Conservation (phyloP, 1,140 invertebrate species). For the Sycobia sp. region DNA sequence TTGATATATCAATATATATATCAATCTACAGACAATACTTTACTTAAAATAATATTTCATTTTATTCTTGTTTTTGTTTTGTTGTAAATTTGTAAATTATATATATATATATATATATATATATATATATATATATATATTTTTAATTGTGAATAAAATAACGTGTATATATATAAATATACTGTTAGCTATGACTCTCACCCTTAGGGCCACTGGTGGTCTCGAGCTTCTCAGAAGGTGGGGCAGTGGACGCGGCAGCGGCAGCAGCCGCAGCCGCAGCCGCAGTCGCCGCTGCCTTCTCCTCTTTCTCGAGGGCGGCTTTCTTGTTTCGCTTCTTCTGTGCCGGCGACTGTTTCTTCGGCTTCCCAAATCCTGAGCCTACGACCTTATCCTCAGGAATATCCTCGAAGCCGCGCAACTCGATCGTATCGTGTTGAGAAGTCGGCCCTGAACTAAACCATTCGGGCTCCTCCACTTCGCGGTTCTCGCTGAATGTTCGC, state of each 20-base stretch:
- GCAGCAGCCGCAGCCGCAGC: slow-evolving; percentile 23
- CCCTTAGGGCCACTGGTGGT: slow-evolving; percentile 50
- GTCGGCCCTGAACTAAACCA: slow-evolving; percentile 87
- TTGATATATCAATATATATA: neutral
- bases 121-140: too few species aligned
- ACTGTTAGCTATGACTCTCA: too few species aligned
- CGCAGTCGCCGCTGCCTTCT: slow-evolving; percentile 22
- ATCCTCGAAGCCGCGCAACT: slow-evolving; percentile 89
- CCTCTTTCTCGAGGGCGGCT: slow-evolving; percentile 46
- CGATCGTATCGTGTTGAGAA: slow-evolving; percentile 91
- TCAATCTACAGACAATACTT: neutral
- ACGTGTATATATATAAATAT: too few species aligned
- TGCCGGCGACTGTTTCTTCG: slow-evolving; percentile 58
- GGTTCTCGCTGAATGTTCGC: slow-evolving; percentile 59
- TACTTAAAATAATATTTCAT: too few species aligned
- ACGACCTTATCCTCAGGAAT: slow-evolving; percentile 58
- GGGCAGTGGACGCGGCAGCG: slow-evolving; percentile 8
- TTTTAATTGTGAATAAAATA: too few species aligned
- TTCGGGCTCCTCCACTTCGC: slow-evolving; percentile 68
- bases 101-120: too few species aligned
- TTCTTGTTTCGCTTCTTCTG: slow-evolving; percentile 56
- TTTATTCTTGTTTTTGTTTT: too few species aligned
- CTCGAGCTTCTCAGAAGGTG: slow-evolving; percentile 45
- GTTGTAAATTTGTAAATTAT: too few species aligned
- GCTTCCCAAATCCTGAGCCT: slow-evolving; percentile 44